Conservation (phyloP, 2,113 vertebrate species). For the Oostethus manadensis region DNA sequence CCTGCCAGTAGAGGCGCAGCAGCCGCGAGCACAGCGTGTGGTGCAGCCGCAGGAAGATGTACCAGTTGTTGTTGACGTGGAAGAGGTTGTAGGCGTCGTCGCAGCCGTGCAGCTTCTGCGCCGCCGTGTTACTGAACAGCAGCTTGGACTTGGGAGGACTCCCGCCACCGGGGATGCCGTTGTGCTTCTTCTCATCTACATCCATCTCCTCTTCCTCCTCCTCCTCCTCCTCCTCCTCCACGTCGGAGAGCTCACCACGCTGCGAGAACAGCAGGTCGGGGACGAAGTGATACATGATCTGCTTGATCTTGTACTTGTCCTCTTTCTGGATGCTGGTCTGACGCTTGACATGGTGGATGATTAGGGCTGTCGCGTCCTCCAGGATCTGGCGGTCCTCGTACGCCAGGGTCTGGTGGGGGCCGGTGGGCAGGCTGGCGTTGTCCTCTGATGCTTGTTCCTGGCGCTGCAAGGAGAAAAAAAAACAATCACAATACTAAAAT, state of each 20-base stretch:
- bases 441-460: constrained; percentile 95
- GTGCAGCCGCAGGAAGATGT: constrained; percentile 95
- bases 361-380: constrained; percentile 92
- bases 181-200: constrained; percentile 85
- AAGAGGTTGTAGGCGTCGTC: constrained; percentile 96
- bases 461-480: constrained; percentile 67
- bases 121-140: constrained; percentile 82
- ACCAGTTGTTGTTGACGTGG: constrained; percentile 99
- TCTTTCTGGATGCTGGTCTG: constrained; percentile 96
- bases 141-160: constrained; percentile 84
- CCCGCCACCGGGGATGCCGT: constrained; percentile 76
- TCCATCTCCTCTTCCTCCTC: constrained; percentile 81
- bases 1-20: constrained; percentile 87
- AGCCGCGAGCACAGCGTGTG: constrained; percentile 92
- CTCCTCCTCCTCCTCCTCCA: constrained; percentile 95
- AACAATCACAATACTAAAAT: background rate
- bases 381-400: constrained; percentile 96
- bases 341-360: constrained; percentile 96
- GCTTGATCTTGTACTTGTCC: constrained; percentile 99
- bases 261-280: constrained; percentile 94
- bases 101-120: constrained; percentile 83
- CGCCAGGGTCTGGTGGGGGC: constrained; percentile 84
- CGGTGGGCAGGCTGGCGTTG: constrained; percentile 69
- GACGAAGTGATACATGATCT: constrained; percentile 96
- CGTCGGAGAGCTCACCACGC: constrained; percentile 89